Percentiles rank a stretch among this genome's conserved stretches.
These are phyloP conservation scores for Homalodisca vitripennis DNA, from an alignment of 1,140 invertebrate genomes.

Conservation along the genomic window DNA sequence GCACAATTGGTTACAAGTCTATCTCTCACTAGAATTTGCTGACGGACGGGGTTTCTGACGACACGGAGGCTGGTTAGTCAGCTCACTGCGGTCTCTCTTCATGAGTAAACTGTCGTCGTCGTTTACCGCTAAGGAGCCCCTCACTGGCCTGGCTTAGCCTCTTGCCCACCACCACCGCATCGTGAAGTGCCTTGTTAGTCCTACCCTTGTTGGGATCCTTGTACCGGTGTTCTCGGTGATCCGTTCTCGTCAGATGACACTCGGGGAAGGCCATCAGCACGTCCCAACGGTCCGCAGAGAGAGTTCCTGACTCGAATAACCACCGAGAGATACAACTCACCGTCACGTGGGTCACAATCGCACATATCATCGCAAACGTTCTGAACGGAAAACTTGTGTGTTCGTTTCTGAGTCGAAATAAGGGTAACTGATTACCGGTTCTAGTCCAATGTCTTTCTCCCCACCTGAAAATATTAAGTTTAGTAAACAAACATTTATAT, in stretches of 20 bases:
- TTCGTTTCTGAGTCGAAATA: constrained; percentile 54
- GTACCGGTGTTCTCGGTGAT: constrained; percentile 27
- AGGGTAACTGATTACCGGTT: constrained; percentile 62
- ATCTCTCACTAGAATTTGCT: constrained; percentile 17
- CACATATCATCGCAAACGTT: constrained; percentile 58
- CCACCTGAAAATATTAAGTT: constrained; percentile 59
- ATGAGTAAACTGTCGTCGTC: constrained; percentile 17
- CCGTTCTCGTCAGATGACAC: constrained; percentile 29
- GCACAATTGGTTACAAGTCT: not conserved
- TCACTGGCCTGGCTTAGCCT: constrained; percentile 28
- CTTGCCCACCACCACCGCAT: constrained; percentile 33
- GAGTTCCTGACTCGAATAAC: constrained; percentile 56
- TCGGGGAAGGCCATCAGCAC: constrained; percentile 32
- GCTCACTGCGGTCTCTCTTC: constrained; percentile 25
- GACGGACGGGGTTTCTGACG: constrained; percentile 29
- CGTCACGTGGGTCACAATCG: constrained; percentile 56
- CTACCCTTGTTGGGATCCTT: constrained; percentile 30
- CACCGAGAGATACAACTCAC: constrained; percentile 57
- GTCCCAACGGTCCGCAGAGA: constrained; percentile 42
- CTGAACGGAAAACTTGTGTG: constrained; percentile 61
- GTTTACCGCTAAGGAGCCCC: constrained; percentile 20
- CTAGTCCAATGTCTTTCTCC: constrained; percentile 62
- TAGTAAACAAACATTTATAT: too few species aligned
- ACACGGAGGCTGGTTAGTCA: constrained; percentile 29
- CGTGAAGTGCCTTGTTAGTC: constrained; percentile 32